Evolutionary conservation across 1,140 invertebrate genomes (phyloP), one percentile per base, ranked within the genome.

Genomic region (Rhysida immarginata): DNA sequence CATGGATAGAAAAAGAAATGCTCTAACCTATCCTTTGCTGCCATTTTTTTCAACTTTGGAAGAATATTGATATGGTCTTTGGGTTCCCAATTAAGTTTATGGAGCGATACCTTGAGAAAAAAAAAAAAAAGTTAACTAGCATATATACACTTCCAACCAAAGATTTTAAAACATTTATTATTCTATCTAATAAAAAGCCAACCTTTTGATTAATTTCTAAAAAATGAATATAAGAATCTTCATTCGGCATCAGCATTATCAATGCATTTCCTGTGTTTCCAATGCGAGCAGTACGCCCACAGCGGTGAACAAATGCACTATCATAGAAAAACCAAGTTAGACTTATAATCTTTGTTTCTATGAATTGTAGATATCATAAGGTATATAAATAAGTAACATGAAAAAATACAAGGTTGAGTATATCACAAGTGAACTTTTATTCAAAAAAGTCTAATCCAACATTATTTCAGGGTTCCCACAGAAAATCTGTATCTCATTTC

Each of bases 201-300:
- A 80, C 90, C 66, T 91, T 88, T 72, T 98, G 94, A 74, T 96
- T 96, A 53, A 84, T 79, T 64, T 82, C 78, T 26, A 99, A 83
- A 68, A 97, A 99, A 57, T 88, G 76, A 3, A 95, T 78, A 69
- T 97, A 99, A 0, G 84, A 75, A 63, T 88, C 84, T 75, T 99
- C 96, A 42, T 79, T 78, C 8, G 87, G 82, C 55, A 89, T 70
- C 2, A 99, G 72, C 23, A 97, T 81, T 2, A 97, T 70, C 20
- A 99, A 64, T 0, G 95, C 86, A 65, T 83, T 85, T 13, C 96
- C 96, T 53, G 79, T 69, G 50, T 86, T 81, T 0, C 93, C 94
- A 61, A 87, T 90, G 35, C 96, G 74, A 11, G 92, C 96, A 23
- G 95, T 93, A 59, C 96, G 77, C 0, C 96, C 96, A 71, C 83